phyloP scores from a whole-genome alignment of 2,888 invertebrate species.

The Drosophila melanosoma region DNA sequence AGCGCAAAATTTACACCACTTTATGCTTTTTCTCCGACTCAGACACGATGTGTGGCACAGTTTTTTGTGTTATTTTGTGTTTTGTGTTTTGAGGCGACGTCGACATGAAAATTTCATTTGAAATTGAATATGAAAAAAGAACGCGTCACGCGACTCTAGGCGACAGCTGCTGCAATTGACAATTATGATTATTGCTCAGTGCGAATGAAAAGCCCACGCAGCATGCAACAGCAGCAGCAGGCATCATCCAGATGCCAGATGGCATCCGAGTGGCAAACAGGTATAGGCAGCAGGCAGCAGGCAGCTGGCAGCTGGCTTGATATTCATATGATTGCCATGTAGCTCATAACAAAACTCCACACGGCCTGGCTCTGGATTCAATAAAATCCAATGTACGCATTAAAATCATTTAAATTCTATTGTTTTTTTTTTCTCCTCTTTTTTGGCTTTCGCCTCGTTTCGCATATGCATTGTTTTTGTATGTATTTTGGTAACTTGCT shows the following conservation, averaged over 20 bases:
- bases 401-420: constrained; percentile 83
- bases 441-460: constrained; percentile 12
- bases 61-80: not conserved
- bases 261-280: constrained; percentile 6
- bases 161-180: constrained; percentile 78
- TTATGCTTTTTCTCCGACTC: not conserved
- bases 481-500: constrained; percentile 21
- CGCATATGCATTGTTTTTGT: constrained; percentile 54
- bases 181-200: constrained; percentile 79
- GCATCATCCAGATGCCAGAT: constrained; percentile 1
- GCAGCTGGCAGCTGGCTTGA: constrained; percentile 38
- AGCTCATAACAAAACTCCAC: constrained; percentile 63
- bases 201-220: constrained; percentile 58
- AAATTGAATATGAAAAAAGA: constrained; percentile 72
- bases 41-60: not conserved
- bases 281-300: constrained; percentile 16
- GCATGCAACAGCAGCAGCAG: constrained; percentile 6
- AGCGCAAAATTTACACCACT: constrained; percentile 64
- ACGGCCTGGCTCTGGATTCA: constrained; percentile 54
- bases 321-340: constrained; percentile 69
- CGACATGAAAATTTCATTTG: constrained; percentile 75
- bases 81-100: constrained; percentile 10
- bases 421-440: constrained; percentile 55
- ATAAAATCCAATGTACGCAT: constrained; percentile 81
- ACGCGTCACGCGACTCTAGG: constrained; percentile 27